Percentiles rank a stretch among this genome's conserved stretches.
phyloP scores from a whole-genome alignment of 2,113 vertebrate species.

The Phaethornis superciliosus region DNA sequence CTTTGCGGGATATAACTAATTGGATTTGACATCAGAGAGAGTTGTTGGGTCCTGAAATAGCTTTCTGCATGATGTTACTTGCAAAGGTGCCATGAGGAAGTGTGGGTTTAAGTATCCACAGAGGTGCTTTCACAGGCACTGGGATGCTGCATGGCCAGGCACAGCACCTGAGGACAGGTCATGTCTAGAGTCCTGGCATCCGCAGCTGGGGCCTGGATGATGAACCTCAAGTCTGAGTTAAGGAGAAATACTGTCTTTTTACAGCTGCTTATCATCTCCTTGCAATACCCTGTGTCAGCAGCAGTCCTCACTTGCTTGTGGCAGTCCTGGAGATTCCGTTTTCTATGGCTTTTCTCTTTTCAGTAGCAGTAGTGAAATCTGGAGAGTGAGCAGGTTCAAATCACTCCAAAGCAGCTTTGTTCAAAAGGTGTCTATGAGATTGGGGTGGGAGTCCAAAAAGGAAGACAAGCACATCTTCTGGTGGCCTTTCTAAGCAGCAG shows the following conservation, averaged over 20 bases:
- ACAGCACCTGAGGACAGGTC: background rate
- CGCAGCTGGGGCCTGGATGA: background rate
- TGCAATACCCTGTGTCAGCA: background rate
- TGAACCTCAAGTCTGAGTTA: background rate
- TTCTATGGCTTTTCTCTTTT: background rate
- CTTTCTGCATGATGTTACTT: background rate
- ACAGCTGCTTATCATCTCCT: background rate
- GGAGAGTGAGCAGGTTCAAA: background rate
- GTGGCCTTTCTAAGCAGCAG: background rate
- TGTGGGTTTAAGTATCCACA: accelerated
- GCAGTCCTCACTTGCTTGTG: accelerated
- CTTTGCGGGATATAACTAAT: constrained; percentile 48
- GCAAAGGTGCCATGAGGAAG: background rate
- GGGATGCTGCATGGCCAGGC: background rate
- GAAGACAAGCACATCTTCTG: background rate
- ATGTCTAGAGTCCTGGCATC: background rate
- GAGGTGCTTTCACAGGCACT: background rate
- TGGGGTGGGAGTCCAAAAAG: background rate
- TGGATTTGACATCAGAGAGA: constrained; percentile 25
- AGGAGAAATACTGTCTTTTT: background rate
- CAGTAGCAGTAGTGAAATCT: background rate
- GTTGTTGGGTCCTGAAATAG: constrained; percentile 32
- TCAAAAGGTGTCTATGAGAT: background rate
- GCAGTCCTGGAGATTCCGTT: background rate
- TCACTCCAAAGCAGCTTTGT: background rate